Evolutionary conservation across 2,113 vertebrate species (phyloP), one percentile per base, ranked within the genome.

Genomic region (Mormyrus lacerda): DNA sequence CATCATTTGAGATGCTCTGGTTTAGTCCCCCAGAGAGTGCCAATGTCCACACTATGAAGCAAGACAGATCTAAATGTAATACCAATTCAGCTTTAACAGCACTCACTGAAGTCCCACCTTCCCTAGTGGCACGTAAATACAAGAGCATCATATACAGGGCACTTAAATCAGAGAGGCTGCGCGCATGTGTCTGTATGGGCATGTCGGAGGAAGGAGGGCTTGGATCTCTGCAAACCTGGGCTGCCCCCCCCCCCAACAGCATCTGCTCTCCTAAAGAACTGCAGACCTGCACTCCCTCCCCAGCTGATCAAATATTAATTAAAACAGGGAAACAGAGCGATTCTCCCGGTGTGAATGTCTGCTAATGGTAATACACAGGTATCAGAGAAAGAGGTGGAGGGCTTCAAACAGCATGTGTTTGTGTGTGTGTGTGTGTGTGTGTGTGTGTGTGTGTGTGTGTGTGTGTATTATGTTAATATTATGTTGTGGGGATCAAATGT

Each of bases 271-370:
- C 93, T 95, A 96, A 96, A 96, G 97, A 97, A 98, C 96, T 97
- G 95, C 95, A 96, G 97, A 97, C 98, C 96, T 96, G 95, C 95
- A 97, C 97, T 98, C 97, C 97, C 97, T 97, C 96, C 97, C 95
- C 93, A 90, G 96, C 95, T 97, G 96, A 96, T 98, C 95, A 98
- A 98, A 98, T 97, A 98, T 98, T 97, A 96, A 98, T 97, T 96
- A 97, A 97, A 96, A 97, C 95, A 96, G 96, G 98, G 97, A 97
- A 98, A 97, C 95, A 95, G 94, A 96, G 95, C 91, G 94, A 96
- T 94, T 96, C 94, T 97, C 96, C 96, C 96, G 95, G 93, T 94
- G 96, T 96, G 95, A 94, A 96, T 96, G 96, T 97, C 96, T 96
- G 95, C 96, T 97, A 97, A 97, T 96, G 95, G 96, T 95, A 96